Percentiles rank a stretch among this genome's conserved stretches.
Conservation (phyloP, 2,888 invertebrate species). For the Clistopyga incitator region DNA sequence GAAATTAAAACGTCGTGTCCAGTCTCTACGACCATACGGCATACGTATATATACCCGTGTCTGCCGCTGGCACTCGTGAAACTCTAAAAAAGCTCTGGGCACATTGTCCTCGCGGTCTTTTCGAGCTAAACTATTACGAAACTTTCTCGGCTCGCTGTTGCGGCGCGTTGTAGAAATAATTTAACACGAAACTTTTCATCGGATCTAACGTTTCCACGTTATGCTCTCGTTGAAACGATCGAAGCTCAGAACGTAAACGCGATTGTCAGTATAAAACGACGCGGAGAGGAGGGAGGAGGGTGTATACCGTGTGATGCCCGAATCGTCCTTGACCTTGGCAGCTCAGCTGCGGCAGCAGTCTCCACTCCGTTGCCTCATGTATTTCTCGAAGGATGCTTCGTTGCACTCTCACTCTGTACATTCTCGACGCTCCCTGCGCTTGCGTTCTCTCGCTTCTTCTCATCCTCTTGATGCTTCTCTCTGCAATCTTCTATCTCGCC, state of each 20-base stretch:
- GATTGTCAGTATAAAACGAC: constrained; percentile 17
- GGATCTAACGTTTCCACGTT: constrained; percentile 30
- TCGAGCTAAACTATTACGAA: constrained; percentile 37
- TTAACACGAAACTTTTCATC: constrained; percentile 32
- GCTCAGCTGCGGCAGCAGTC: constrained; percentile 69
- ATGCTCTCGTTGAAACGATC: constrained; percentile 25
- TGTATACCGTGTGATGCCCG: constrained; percentile 58
- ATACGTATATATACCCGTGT: not conserved
- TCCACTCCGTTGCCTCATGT: constrained; percentile 59
- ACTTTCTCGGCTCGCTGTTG: constrained; percentile 18
- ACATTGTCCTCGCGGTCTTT: constrained; percentile 10
- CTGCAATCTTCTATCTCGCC: constrained; percentile 15
- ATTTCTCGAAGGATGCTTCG: constrained; percentile 72
- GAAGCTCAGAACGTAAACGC: not conserved
- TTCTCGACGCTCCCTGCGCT: constrained; percentile 54
- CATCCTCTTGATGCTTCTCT: constrained; percentile 31
- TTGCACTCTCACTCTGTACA: constrained; percentile 56
- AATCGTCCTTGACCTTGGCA: constrained; percentile 78
- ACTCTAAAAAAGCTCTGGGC: constrained; percentile 9
- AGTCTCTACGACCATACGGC: constrained; percentile 4
- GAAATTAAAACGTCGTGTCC: constrained; percentile 52
- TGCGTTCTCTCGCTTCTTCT: constrained; percentile 37
- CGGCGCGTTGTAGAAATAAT: not conserved
- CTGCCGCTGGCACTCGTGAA: constrained; percentile 5
- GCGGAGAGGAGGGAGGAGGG: constrained; percentile 33